Evolutionary conservation across 53 echinoderm and acorn worm species (phyloP).

Genomic region (Zoroaster sp.): DNA sequence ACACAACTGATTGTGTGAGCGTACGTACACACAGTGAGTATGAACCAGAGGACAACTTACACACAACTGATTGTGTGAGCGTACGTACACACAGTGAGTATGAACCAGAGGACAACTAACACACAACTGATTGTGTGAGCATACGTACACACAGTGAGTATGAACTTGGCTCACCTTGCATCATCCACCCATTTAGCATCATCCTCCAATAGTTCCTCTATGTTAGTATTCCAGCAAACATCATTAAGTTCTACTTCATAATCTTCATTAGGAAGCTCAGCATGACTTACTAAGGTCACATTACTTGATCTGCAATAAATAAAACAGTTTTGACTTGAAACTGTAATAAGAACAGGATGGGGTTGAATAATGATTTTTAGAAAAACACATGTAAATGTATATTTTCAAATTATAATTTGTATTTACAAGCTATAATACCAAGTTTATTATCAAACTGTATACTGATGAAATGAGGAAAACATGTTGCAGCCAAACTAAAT

Average conservation of each 20-base stretch:
- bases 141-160: not conserved
- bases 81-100: too few relatives aligned
- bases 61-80: too few relatives aligned
- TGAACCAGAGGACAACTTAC: too few relatives aligned
- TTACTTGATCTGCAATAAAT: slow-evolving; percentile 33
- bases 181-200: slow-evolving; percentile 82
- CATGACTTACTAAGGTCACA: slow-evolving; percentile 75
- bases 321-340: not conserved
- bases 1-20: too few relatives aligned
- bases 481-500: not conserved
- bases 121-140: too few relatives aligned
- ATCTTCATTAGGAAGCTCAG: slow-evolving; percentile 86
- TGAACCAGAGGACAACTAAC: too few relatives aligned
- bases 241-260: slow-evolving; percentile 86
- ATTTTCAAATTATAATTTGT: not conserved
- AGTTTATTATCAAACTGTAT: not conserved
- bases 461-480: not conserved
- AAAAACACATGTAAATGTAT: not conserved
- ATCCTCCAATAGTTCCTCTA: slow-evolving; percentile 78
- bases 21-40: too few relatives aligned
- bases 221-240: slow-evolving; percentile 71
- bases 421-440: not conserved
- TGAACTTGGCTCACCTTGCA: slow-evolving; percentile 66
- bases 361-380: not conserved
- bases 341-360: too few relatives aligned